A percentile compares a stretch with the other conserved stretches of the same genome.
phyloP scores from a whole-genome alignment of 2,797 vertebrate species.

The Tragelaphus oryx region DNA sequence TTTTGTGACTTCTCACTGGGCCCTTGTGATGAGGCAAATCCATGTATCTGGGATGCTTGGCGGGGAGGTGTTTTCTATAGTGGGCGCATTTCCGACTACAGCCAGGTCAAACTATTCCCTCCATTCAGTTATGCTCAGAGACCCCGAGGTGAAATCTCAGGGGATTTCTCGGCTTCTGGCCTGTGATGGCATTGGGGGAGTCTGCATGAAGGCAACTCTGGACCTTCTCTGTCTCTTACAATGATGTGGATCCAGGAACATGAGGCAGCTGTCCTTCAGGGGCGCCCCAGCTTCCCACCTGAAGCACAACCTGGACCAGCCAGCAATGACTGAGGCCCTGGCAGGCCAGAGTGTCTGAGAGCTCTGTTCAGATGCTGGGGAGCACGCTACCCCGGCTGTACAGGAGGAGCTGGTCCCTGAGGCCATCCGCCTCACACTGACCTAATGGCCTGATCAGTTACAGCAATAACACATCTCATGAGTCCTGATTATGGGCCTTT shows the following conservation, averaged over 20 bases:
- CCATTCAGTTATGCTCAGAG: neutral
- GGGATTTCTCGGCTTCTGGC: neutral
- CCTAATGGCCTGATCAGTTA: neutral
- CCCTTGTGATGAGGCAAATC: neutral
- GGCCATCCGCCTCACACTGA: neutral
- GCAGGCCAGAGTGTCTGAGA: neutral
- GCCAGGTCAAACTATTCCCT: neutral
- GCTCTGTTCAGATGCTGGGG: neutral
- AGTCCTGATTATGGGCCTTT: neutral
- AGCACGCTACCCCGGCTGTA: neutral
- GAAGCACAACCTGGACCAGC: neutral
- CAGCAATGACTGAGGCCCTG: neutral
- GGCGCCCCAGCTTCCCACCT: neutral
- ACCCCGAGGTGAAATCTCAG: neutral
- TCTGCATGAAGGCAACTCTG: neutral
- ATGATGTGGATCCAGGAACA: neutral
- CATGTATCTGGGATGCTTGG: neutral
- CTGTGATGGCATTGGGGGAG: neutral
- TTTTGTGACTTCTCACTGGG: neutral
- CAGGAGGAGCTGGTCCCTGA: neutral
- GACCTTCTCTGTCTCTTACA: neutral
- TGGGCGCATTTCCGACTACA: neutral
- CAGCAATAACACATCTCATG: neutral
- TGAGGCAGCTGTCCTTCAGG: neutral
- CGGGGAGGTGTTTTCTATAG: neutral